phyloP scores from a whole-genome alignment of 2,113 vertebrate species.

The Rhynchopsitta pachyrhyncha region DNA sequence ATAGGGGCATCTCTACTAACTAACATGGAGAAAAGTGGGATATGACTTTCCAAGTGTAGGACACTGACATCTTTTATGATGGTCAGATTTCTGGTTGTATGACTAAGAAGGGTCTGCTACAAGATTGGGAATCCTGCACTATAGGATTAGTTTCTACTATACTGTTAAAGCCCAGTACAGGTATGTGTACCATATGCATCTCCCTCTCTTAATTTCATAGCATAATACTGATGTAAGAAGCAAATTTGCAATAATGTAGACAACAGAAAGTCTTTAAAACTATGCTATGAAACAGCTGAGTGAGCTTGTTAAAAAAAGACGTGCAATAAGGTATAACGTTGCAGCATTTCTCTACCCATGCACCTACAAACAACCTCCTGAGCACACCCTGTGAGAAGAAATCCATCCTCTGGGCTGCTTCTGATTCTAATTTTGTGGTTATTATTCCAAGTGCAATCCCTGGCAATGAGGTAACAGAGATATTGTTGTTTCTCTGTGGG shows the following conservation, averaged over 20 bases:
- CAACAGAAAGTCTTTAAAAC: background rate
- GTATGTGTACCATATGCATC: background rate
- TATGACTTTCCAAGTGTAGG: background rate
- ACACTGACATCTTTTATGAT: background rate
- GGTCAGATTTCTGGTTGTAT: background rate
- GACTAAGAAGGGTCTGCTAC: background rate
- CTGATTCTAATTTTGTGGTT: background rate
- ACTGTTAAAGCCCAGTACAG: background rate
- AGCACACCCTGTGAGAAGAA: background rate
- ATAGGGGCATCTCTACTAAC: background rate
- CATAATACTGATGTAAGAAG: background rate
- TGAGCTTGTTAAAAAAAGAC: background rate
- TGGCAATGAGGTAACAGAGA: background rate
- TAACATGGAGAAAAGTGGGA: background rate
- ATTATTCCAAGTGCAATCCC: slow-evolving; percentile 7
- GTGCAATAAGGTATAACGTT: background rate
- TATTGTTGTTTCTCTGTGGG: background rate
- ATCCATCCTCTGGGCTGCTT: background rate
- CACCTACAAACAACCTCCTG: background rate
- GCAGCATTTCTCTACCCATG: background rate
- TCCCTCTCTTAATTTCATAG: background rate
- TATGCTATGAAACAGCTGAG: background rate
- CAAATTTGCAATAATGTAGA: background rate
- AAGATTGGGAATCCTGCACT: background rate
- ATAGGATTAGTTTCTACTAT: background rate